A percentile compares a stretch with the other conserved stretches of the same genome.
Conservation (phyloP, 2,888 invertebrate species). For the Campaea margaritaria region DNA sequence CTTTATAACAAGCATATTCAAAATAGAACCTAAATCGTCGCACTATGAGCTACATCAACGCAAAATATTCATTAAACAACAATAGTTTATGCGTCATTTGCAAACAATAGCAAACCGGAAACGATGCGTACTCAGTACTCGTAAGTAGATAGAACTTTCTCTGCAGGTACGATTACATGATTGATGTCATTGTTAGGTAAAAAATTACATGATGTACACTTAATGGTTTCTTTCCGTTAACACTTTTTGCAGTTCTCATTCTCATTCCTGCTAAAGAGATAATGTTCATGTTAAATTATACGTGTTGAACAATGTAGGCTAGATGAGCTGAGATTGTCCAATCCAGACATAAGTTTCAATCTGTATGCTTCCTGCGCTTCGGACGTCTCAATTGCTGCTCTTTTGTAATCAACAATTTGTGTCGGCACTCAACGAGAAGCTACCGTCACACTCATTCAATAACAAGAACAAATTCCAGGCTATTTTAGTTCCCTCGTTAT, state of each 20-base stretch:
- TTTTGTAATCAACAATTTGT: conserved; percentile 84
- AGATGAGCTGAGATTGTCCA: conserved; percentile 53
- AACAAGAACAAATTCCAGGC: conserved; percentile 74
- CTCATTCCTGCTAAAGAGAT: conserved; percentile 8
- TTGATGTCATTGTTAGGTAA: conserved; percentile 53
- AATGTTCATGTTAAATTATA: conserved; percentile 20
- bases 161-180: conserved; percentile 51
- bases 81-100: conserved; percentile 65
- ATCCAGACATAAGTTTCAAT: conserved; percentile 80
- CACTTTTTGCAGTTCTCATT: conserved; percentile 6
- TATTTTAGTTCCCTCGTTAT: conserved; percentile 69
- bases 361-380: conserved; percentile 74
- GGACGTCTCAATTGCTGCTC: conserved; percentile 83
- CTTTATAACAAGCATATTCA: conserved; percentile 41
- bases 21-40: conserved; percentile 21
- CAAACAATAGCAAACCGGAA: conserved; percentile 73
- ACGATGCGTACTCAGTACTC: conserved; percentile 54
- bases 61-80: conserved; percentile 49
- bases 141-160: conserved; percentile 63
- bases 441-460: conserved; percentile 70
- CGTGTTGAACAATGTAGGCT: conserved; percentile 43
- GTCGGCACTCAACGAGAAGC: conserved; percentile 70
- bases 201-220: conserved; percentile 39
- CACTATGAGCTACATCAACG: conserved; percentile 34
- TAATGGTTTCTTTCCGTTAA: conserved; percentile 9